phyloP scores from a whole-genome alignment of 2,888 invertebrate genomes.

The Melipona beecheii region DNA sequence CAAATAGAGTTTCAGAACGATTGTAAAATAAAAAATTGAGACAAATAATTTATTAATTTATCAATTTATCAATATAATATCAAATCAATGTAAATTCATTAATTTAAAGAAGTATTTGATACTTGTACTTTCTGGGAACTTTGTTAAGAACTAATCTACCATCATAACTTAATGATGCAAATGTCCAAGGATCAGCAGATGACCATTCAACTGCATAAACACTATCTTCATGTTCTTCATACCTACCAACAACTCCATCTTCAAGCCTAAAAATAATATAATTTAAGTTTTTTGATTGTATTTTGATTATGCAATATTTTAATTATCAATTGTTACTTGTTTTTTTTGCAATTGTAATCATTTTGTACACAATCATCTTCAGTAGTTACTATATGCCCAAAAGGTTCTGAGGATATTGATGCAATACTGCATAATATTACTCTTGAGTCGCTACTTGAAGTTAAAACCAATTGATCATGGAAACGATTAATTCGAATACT shows the following conservation, averaged over 20 bases:
- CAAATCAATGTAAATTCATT: neutral
- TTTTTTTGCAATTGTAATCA: slow-evolving; percentile 84
- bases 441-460: slow-evolving; percentile 97
- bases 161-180: slow-evolving; percentile 99
- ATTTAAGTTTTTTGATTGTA: neutral
- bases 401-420: slow-evolving; percentile 93
- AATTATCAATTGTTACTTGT: slow-evolving; percentile 82
- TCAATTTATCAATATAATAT: neutral
- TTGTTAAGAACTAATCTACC: slow-evolving; percentile 96
- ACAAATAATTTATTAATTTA: slow-evolving; percentile 33
- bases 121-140: slow-evolving; percentile 97
- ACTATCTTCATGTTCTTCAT: slow-evolving; percentile 99
- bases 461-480: slow-evolving; percentile 97
- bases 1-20: slow-evolving; percentile 92
- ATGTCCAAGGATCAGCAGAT: slow-evolving; percentile 98
- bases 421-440: slow-evolving; percentile 95
- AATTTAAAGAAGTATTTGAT: slow-evolving; percentile 92
- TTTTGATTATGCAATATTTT: neutral
- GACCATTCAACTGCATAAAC: slow-evolving; percentile 99
- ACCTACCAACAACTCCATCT: slow-evolving; percentile 95
- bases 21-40: slow-evolving; percentile 86
- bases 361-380: slow-evolving; percentile 84
- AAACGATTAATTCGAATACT: slow-evolving; percentile 97
- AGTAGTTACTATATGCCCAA: slow-evolving; percentile 85
- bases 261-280: slow-evolving; percentile 85